These are phyloP conservation scores for Tribolium madens DNA, from an alignment of 1,140 invertebrate species.

Conservation along the genomic window DNA sequence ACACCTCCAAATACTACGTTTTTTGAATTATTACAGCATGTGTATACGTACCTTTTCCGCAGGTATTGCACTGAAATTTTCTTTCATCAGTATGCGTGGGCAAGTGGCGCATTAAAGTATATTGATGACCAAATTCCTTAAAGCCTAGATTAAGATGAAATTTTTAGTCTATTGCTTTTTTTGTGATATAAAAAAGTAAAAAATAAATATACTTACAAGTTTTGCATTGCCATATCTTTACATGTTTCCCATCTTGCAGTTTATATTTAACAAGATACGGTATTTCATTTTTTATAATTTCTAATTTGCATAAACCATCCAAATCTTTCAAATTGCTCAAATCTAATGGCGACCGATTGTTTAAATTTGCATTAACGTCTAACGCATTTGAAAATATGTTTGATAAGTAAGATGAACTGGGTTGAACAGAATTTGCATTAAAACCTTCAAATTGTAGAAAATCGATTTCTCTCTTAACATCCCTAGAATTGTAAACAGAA, in stretches of 20 bases:
- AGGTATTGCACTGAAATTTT: constrained; percentile 82
- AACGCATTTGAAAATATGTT: background rate
- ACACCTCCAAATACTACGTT: too few relatives aligned
- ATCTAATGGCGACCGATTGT: constrained; percentile 13
- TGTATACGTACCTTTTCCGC: constrained; percentile 68
- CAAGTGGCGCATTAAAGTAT: constrained; percentile 83
- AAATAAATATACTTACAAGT: constrained; percentile 69
- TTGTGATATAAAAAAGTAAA: background rate
- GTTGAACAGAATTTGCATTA: constrained; percentile 2
- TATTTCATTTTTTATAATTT: constrained; percentile 14
- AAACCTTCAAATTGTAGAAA: constrained; percentile 5
- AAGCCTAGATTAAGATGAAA: constrained; percentile 65
- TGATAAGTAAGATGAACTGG: background rate
- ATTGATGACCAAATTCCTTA: constrained; percentile 81
- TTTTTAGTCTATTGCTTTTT: too few relatives aligned
- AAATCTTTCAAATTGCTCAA: constrained; percentile 22
- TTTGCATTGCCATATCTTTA: constrained; percentile 76
- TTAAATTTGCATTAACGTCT: background rate
- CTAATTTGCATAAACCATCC: constrained; percentile 6
- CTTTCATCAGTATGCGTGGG: constrained; percentile 87
- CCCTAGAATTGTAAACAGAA: background rate
- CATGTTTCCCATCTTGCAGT: constrained; percentile 71
- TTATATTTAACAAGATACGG: constrained; percentile 72
- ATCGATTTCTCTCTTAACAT: background rate
- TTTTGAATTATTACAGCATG: too few relatives aligned